Base-by-base conservation (phyloP, 2,113 vertebrate species). In the Mus musculus region DNA sequence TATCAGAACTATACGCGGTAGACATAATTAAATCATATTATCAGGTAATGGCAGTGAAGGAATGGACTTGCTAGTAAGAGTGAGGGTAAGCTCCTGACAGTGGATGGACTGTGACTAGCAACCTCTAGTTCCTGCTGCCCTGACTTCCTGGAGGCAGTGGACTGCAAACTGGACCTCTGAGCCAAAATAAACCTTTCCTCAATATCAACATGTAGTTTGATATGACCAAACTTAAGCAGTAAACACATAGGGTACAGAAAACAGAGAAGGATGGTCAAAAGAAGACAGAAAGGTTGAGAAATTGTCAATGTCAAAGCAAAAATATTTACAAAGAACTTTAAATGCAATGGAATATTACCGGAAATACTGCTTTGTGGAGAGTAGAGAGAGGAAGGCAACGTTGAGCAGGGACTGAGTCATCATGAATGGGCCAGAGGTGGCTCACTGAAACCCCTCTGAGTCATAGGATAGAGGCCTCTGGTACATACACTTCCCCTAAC, bases 241-340 rank as follows among this genome's bases (percentile, higher is more conserved):
- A 89, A 88, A 61, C 72, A 91, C 56, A 89, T 10, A 22, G 36
- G 59, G 52, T 22, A 28, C 7, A 90, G 89, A 82, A 90, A 90
- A 91, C 36, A 61, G 28, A 54, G 11, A 89, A 85, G 52, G 90
- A 89, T 19, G 2, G 33, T 28, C 78, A 52, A 88, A 85, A 10
- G n/a, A 46, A 89, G 49, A 91, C 14, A 94, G 20, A 81, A 92
- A 90, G 72, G 69, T 42, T 7, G 56, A 84, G 56, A 96, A 88
- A 63, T 3, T 85, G 42, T 87, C 82, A 26, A 56, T 67, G 75
- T 87, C 72, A 93, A 75, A 95, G 61, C 49, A 73, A 72, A 72
- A 59, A 76, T 46, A 65, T 91, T 72, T 11, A 86, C 54, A 76
- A 76, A 89, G 52, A n/a, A 56, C 52, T 67, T 76, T 30, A 81